A percentile compares a stretch with the other conserved stretches of the same genome.
These are phyloP conservation scores for Scarus forsteni DNA, from an alignment of 2,797 vertebrate species.

Conservation along the genomic window DNA sequence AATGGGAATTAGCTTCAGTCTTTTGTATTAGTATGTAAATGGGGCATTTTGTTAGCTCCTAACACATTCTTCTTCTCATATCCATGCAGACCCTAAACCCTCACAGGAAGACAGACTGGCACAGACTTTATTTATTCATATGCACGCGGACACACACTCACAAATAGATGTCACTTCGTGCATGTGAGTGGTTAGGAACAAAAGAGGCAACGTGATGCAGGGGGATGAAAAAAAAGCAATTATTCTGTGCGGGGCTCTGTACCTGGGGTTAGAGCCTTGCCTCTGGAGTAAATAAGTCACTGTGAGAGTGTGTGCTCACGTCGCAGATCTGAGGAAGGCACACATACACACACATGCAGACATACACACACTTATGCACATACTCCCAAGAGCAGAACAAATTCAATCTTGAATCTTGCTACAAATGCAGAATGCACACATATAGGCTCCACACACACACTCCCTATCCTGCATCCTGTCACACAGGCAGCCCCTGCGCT, in stretches of 20 bases:
- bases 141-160: slow-evolving; percentile 64
- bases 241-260: slow-evolving; percentile 74
- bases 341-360: slow-evolving; percentile 33
- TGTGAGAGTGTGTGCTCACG: slow-evolving; percentile 68
- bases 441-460: slow-evolving; percentile 6
- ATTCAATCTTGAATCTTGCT: slow-evolving; percentile 72
- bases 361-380: slow-evolving; percentile 30
- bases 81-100: slow-evolving; percentile 37
- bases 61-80: slow-evolving; percentile 18
- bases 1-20: too few species aligned
- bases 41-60: slow-evolving; percentile 5
- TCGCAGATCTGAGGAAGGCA: slow-evolving; percentile 44
- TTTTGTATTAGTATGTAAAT: too few species aligned
- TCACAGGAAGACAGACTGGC: slow-evolving; percentile 37
- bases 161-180: slow-evolving; percentile 75
- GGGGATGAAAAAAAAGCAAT: slow-evolving; percentile 77
- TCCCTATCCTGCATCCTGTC: slow-evolving; percentile 57
- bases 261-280: slow-evolving; percentile 77
- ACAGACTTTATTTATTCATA: slow-evolving; percentile 66
- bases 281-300: slow-evolving; percentile 81
- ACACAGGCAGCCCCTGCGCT: slow-evolving; percentile 60
- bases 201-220: slow-evolving; percentile 70
- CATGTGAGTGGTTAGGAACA: slow-evolving; percentile 77
- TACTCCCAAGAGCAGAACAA: slow-evolving; percentile 54
- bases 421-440: slow-evolving; percentile 58